Evolutionary conservation across 2,888 invertebrate species (phyloP), one percentile per base, ranked within the genome.

Genomic region (Globia sparganii): DNA sequence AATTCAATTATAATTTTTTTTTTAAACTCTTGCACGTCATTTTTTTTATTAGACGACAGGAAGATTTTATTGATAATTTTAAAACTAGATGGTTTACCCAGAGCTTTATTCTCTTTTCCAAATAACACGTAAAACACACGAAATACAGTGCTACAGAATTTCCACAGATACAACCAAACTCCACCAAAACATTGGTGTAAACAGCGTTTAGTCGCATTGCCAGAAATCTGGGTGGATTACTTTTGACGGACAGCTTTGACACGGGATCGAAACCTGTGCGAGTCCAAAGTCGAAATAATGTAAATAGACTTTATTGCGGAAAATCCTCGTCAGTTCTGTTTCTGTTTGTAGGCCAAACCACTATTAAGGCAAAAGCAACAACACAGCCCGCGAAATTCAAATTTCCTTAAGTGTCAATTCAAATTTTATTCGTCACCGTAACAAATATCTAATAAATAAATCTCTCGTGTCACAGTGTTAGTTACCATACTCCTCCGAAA

Each of bases 171-270:
- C 28, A 28, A 28, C 58, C 58, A 6, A 58, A 28, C 6, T 28
- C 15, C 18, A 31, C 37, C 8, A 31, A 77, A 46, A 46, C n/a
- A 46, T 37, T 37, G 56, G 9, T n/a, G n/a, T 37, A 13, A 21
- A 40, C n/a, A 43, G 34, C 13, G n/a, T 43, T 72, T 31, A 31
- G 37, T 61, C 43, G 61, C 40, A 37, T 46, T 46, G 13, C 18
- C 40, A 58, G 15, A 58, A 65, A 65, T 78, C 65, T 58, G 18
- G 8, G 31, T 58, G 58, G 65, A 70, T 78, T 77, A 58, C 34
- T 18, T 40, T 64, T 78, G 62, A 65, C 49, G 9, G 31, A 21
- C 15, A 31, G 31, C 18, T 61, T 68, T 68, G 61, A 62, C 40
- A 34, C 21, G 15, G 37, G 43, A 65, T 70, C 28, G 46, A n/a